Percentiles rank a stretch among this genome's conserved stretches.
phyloP scores from a whole-genome alignment of 2,113 vertebrate species.

The Chrysemys picta region DNA sequence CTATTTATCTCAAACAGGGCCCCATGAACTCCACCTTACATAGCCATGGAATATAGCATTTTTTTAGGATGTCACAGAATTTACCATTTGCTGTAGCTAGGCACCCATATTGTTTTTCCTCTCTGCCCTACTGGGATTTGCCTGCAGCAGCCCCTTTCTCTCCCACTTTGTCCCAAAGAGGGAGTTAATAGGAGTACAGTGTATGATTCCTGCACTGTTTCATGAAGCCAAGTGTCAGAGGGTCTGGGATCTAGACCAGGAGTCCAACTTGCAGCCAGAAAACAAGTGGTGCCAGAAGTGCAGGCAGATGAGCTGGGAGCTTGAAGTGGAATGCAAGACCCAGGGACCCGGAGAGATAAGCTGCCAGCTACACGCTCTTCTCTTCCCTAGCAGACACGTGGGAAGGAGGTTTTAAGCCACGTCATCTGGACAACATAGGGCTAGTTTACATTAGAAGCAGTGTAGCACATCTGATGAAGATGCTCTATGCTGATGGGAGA shows the following conservation, averaged over 20 bases:
- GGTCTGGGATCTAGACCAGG: neutral
- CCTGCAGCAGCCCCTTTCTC: neutral
- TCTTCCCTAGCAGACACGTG: neutral
- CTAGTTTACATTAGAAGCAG: neutral
- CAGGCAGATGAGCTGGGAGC: neutral
- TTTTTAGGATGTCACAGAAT: neutral
- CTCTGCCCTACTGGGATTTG: neutral
- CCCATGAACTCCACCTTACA: neutral
- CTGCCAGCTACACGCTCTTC: neutral
- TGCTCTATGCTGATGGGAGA: no score
- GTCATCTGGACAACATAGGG: neutral
- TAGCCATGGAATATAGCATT: neutral
- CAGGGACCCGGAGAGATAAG: neutral
- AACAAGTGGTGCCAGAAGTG: neutral
- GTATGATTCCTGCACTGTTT: neutral
- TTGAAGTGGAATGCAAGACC: neutral
- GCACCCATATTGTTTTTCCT: neutral
- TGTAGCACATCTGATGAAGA: no score
- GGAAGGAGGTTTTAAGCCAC: neutral
- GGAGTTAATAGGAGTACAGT: neutral
- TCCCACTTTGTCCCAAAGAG: neutral
- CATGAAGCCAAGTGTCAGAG: neutral
- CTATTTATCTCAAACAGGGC: neutral
- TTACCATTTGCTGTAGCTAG: neutral
- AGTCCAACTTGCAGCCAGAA: neutral